A percentile compares a stretch with the other conserved stretches of the same genome.
Evolutionary conservation across 2,797 vertebrate species (phyloP).

Genomic region (Emys orbicularis): DNA sequence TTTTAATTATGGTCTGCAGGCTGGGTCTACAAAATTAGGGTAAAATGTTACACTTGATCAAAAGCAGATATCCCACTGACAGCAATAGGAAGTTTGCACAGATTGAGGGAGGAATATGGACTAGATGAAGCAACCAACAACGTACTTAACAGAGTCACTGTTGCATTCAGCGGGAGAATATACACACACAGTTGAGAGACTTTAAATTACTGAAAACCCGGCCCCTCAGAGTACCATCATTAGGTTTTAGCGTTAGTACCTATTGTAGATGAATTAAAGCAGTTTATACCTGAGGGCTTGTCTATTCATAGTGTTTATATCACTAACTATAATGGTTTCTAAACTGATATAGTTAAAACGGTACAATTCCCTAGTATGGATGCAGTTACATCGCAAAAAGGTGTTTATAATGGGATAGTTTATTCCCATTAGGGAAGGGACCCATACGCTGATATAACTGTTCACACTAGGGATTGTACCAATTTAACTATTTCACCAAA

Average conservation of each 20-base stretch:
- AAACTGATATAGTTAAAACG: background rate
- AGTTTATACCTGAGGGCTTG: background rate
- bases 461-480: background rate
- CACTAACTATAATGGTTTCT: background rate
- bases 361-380: background rate
- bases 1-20: constrained; percentile 51
- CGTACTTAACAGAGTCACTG: background rate
- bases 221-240: background rate
- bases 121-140: constrained; percentile 44
- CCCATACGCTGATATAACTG: background rate
- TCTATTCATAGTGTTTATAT: background rate
- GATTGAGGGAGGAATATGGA: constrained; percentile 42
- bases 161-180: background rate
- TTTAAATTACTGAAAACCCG: background rate
- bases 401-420: background rate
- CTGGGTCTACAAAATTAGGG: background rate
- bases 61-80: constrained; percentile 47
- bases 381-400: background rate
- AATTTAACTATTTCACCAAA: background rate
- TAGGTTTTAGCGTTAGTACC: background rate
- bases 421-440: background rate
- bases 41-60: constrained; percentile 46
- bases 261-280: background rate
- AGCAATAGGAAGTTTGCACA: constrained; percentile 44
- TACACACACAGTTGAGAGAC: background rate